Evolutionary conservation across 2,888 invertebrate genomes (phyloP).

Genomic region (Lasioglossum leucozonium): DNA sequence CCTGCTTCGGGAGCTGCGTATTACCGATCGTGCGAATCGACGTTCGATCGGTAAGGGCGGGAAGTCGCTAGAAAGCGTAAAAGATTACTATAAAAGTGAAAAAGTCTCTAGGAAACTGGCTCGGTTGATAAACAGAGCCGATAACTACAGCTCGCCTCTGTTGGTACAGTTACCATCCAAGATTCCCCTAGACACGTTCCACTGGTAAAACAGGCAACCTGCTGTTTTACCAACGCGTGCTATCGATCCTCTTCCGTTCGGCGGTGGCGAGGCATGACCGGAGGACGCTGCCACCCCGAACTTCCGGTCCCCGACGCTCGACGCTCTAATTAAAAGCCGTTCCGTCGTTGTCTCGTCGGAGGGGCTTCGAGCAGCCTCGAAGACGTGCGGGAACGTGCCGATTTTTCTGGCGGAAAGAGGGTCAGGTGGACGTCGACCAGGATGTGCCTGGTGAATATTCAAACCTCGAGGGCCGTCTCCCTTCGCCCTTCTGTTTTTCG

Average conservation of each 20-base stretch:
- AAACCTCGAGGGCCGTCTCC: conserved; percentile 78
- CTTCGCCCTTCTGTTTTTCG: conserved; percentile 58
- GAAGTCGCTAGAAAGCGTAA: not conserved
- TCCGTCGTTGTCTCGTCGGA: not conserved
- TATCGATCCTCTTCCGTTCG: not conserved
- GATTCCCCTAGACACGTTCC: not conserved
- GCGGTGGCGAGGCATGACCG: not conserved
- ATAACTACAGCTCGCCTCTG: not conserved
- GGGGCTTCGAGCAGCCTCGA: conserved; percentile 17
- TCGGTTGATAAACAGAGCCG: not conserved
- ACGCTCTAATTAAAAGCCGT: conserved; percentile 31
- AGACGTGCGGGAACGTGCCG: conserved; percentile 55
- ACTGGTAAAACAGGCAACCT: not conserved
- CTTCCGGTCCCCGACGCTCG: not conserved
- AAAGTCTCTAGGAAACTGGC: not conserved
- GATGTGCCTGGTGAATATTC: conserved; percentile 81
- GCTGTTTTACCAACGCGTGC: conserved; percentile 25
- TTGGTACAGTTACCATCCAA: not conserved
- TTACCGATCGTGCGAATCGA: not conserved
- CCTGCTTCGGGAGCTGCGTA: not conserved
- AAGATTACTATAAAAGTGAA: not conserved
- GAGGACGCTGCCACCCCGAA: not conserved
- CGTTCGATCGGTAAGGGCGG: not conserved
- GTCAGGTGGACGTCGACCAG: conserved; percentile 74
- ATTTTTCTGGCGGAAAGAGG: conserved; percentile 66